Evolutionary conservation across 1,140 invertebrate genomes (phyloP).

Genomic region (Ptiloglossa arizonensis): DNA sequence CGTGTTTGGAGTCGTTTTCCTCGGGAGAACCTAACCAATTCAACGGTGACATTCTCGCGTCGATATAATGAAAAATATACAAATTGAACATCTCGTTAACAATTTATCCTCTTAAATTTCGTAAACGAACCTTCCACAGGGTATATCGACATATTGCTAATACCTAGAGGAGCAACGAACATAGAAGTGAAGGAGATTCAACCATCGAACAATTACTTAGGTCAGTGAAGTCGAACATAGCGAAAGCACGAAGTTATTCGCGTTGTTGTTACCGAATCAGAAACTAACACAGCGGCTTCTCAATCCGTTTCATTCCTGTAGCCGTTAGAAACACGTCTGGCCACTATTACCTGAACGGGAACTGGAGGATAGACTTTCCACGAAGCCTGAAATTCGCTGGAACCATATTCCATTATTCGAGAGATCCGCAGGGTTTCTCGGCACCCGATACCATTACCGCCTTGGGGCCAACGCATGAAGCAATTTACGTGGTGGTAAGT

Average conservation of each 20-base stretch:
- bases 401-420: constrained; percentile 93
- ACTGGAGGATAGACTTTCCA: constrained; percentile 96
- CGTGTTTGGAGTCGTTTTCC: too few species aligned
- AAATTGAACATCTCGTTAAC: too few species aligned
- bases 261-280: background rate
- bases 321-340: constrained; percentile 92
- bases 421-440: constrained; percentile 89
- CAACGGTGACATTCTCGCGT: too few species aligned
- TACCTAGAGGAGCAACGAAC: constrained; percentile 97
- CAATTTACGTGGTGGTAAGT: constrained; percentile 93
- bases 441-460: constrained; percentile 92
- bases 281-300: background rate
- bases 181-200: constrained; percentile 91
- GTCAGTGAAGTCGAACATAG: constrained; percentile 81
- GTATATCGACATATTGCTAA: constrained; percentile 96
- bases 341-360: constrained; percentile 95
- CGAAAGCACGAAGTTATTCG: too few species aligned
- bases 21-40: too few species aligned
- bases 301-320: constrained; percentile 70
- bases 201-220: constrained; percentile 96
- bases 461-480: constrained; percentile 93
- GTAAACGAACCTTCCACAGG: constrained; percentile 81
- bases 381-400: constrained; percentile 90
- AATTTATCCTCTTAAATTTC: background rate
- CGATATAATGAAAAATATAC: too few species aligned